Percentiles rank a stretch among this genome's conserved stretches.
These are phyloP conservation scores for Dermatophagoides farinae DNA, from an alignment of 1,140 invertebrate genomes.

Conservation along the genomic window DNA sequence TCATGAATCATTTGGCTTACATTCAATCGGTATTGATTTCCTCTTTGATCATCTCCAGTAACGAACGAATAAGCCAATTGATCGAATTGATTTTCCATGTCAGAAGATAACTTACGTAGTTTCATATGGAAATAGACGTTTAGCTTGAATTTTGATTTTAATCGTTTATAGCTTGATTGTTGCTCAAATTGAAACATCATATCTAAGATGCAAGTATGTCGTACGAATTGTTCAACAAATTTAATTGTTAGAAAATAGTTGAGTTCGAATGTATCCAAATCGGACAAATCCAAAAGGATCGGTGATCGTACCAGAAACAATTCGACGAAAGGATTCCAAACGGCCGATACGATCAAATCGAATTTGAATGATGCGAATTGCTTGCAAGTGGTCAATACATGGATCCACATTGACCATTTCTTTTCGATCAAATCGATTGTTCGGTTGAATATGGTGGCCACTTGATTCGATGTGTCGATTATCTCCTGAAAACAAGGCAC, in stretches of 20 bases:
- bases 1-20: slow-evolving; percentile 29
- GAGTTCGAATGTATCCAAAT: slow-evolving; percentile 42
- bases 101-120: slow-evolving; percentile 65
- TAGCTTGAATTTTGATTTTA: slow-evolving; percentile 71
- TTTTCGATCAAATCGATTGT: slow-evolving; percentile 6
- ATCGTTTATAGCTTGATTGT: slow-evolving; percentile 28
- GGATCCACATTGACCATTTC: slow-evolving; percentile 3
- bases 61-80: slow-evolving; percentile 18
- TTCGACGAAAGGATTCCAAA: slow-evolving; percentile 61
- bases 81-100: slow-evolving; percentile 37
- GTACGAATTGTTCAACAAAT: slow-evolving; percentile 36
- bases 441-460: neutral
- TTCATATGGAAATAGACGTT: slow-evolving; percentile 30
- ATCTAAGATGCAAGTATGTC: neutral
- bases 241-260: slow-evolving; percentile 55
- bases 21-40: slow-evolving; percentile 27
- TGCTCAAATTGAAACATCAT: neutral
- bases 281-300: slow-evolving; percentile 69
- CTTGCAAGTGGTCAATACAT: slow-evolving; percentile 28
- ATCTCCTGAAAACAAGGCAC: slow-evolving; percentile 43
- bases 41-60: slow-evolving; percentile 11
- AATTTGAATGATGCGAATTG: slow-evolving; percentile 26
- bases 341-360: slow-evolving; percentile 59
- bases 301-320: slow-evolving; percentile 49
- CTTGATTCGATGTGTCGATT: neutral